Evolutionary conservation across 2,797 vertebrate genomes (phyloP).

Genomic region (Acropternis orthonyx): DNA sequence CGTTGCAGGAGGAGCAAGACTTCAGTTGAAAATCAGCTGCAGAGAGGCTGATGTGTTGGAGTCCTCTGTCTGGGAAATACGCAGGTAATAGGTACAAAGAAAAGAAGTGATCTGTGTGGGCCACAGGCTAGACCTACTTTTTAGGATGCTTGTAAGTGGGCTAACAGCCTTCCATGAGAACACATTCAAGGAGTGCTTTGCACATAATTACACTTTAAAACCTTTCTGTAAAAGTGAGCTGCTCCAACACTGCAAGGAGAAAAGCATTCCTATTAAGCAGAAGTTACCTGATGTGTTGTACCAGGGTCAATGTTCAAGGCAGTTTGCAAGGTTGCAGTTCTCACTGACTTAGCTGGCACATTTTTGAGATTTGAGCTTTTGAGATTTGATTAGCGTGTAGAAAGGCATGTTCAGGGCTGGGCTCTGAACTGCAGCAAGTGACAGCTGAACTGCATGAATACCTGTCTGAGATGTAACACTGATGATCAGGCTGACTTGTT

Average conservation of each 20-base stretch:
- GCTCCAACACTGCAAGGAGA: neutral
- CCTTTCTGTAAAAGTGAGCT: neutral
- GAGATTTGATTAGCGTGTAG: neutral
- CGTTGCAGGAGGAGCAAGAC: neutral
- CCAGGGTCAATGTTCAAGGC: neutral
- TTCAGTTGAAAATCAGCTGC: neutral
- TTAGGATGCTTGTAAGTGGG: neutral
- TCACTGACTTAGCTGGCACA: neutral
- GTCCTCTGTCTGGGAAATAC: neutral
- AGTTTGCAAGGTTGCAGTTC: neutral
- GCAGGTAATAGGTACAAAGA: neutral
- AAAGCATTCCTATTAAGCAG: neutral
- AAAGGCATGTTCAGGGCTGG: neutral
- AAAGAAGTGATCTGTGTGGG: neutral
- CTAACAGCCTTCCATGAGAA: neutral
- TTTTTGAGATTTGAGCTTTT: neutral
- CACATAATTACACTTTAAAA: neutral
- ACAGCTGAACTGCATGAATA: neutral
- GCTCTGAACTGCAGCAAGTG: neutral
- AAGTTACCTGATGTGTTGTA: neutral
- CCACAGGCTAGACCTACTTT: neutral
- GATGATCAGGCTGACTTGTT: neutral
- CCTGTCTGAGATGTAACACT: neutral
- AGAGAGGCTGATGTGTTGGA: neutral
- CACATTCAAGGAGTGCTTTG: neutral